A percentile compares a stretch with the other conserved stretches of the same genome.
These are phyloP conservation scores for Dynastes tityus DNA, from an alignment of 2,888 invertebrate species.

Conservation along the genomic window DNA sequence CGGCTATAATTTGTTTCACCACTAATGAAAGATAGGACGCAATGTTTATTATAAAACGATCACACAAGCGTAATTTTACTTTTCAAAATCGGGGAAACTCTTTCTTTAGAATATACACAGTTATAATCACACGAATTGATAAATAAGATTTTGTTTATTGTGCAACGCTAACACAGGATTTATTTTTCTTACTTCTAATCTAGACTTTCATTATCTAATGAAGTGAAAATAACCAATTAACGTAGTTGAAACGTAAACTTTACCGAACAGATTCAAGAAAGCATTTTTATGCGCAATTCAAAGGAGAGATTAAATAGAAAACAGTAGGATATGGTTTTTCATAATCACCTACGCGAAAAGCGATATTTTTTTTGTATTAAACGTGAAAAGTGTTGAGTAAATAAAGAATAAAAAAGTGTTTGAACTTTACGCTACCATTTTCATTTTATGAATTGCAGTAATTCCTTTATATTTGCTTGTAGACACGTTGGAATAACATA, in stretches of 20 bases:
- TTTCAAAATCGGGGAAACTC: conserved; percentile 35
- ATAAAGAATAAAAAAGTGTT: conserved; percentile 23
- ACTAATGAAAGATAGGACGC: conserved; percentile 35
- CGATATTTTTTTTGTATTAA: conserved; percentile 11
- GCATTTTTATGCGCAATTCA: conserved; percentile 29
- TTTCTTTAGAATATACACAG: conserved; percentile 28
- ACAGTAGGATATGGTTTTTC: conserved; percentile 20
- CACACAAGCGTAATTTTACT: conserved; percentile 27
- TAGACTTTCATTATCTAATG: conserved; percentile 35
- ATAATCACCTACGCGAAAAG: conserved; percentile 22
- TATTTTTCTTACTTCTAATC: conserved; percentile 37
- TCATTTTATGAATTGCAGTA: conserved; percentile 4
- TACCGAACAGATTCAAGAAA: conserved; percentile 16
- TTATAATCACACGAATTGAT: conserved; percentile 14
- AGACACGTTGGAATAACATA: conserved; percentile 3
- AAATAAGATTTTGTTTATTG: conserved; percentile 37
- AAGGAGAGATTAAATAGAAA: conserved; percentile 30
- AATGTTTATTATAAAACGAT: conserved; percentile 35
- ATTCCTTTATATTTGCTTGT: conserved; percentile 3
- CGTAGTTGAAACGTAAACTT: conserved; percentile 33
- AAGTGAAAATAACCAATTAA: conserved; percentile 41
- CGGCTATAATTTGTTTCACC: conserved; percentile 33
- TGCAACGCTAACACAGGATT: conserved; percentile 9
- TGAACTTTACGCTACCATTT: conserved; percentile 15
- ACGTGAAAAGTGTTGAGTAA: conserved; percentile 2